These are phyloP conservation scores for Stylophora pistillata DNA, from an alignment of 64 coral and sea anemone species.

Conservation along the genomic window DNA sequence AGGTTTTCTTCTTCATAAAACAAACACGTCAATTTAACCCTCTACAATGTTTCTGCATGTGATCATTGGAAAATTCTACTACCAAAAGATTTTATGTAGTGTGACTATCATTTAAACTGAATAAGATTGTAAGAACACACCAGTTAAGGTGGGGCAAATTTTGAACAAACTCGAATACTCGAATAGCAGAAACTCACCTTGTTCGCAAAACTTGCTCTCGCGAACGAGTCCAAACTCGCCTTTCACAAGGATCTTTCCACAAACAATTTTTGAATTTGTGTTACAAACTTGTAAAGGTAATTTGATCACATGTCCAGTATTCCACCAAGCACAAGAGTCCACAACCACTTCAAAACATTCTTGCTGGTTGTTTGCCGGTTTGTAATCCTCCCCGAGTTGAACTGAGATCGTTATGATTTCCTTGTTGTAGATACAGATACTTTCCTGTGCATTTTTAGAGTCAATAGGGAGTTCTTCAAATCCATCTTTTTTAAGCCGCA, in stretches of 20 bases:
- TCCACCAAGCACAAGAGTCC: conserved; percentile 33
- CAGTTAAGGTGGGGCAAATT: too few species aligned
- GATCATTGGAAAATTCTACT: too few species aligned
- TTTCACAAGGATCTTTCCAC: conserved; percentile 1
- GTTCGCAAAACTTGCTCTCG: neutral
- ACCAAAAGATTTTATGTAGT: too few species aligned
- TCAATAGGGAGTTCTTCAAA: conserved; percentile 26
- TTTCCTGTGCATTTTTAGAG: neutral
- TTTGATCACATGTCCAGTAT: neutral
- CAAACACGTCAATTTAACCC: too few species aligned
- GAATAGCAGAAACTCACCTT: neutral
- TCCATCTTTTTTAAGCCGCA: conserved; percentile 5
- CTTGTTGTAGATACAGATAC: conserved; percentile 12
- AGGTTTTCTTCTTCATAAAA: too few species aligned
- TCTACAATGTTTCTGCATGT: too few species aligned
- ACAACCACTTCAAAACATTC: neutral
- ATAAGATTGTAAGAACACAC: too few species aligned
- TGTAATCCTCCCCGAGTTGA: conserved; percentile 33
- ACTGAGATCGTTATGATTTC: conserved; percentile 20
- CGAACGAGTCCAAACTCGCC: neutral
- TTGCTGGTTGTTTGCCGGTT: neutral
- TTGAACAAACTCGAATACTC: too few species aligned
- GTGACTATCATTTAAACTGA: too few species aligned
- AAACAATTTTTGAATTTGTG: neutral
- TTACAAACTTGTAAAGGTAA: neutral